Base-by-base conservation (phyloP, 1,140 invertebrate genomes). In the Belonocnema kinseyi region DNA sequence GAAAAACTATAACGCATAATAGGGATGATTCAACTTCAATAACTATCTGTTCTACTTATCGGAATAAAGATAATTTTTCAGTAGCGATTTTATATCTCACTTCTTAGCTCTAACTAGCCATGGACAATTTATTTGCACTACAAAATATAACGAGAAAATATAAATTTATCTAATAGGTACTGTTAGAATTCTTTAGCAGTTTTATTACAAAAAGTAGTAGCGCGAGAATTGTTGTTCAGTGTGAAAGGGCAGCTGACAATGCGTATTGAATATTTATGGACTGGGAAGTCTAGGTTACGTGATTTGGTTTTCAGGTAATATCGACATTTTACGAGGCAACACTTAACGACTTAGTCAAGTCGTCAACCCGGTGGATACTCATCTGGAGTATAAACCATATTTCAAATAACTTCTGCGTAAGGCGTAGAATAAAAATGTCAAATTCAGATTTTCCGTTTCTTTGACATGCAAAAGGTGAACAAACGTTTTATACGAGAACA, bases 341-440 rank as follows among this genome's bases (percentile, higher is more conserved):
- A 78, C 73, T 80, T 84, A 86, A 86, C 82, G 82, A 85, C 79
- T 79, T 80, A 78, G 81, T 81, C 80, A 77, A 82, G 82, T 83
- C 83, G 83, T 86, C 85, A 86, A 86, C 80, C 82, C 83, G 73
- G 53, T 71, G 58, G 33, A 5, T 66, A 40, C 61, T 66, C 26
- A 66, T 66, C 61, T 33, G 52, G 72, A 70, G 75, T 70, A 81
- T 76, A 76, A 80, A 82, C 83, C 78, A 80, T 77, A 84, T 81
- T 86, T 85, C 79, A 81, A 85, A 85, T 79, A 74, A 76, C 80
- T 82, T 75, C 77, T 75, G 72, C 72, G 73, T 77, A 79, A 83
- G 81, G 78, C 80, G 77, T 71, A 40, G 81, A 86, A 87, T 87
- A 81, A 80, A 86, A 87, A 85, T 85, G 86, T 87, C 86, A 87